Percentiles rank a stretch among this genome's conserved stretches.
Evolutionary conservation across 2,113 vertebrate species (phyloP).

Genomic region (Microtus oregoni): DNA sequence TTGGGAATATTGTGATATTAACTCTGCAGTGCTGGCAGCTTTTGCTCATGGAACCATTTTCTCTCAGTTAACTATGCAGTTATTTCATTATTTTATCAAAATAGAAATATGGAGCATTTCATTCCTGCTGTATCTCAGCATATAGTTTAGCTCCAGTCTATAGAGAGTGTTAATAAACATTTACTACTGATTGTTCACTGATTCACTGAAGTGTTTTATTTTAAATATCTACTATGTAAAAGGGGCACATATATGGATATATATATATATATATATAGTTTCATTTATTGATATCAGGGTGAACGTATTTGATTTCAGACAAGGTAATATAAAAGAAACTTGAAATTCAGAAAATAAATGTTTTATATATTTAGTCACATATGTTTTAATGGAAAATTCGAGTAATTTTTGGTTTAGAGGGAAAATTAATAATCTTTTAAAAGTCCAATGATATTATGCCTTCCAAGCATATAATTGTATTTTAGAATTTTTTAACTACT

Average conservation of each 20-base stretch:
- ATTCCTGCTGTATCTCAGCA: not conserved
- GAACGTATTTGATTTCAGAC: conserved; percentile 47
- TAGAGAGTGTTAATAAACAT: not conserved
- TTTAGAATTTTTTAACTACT: conserved; percentile 54
- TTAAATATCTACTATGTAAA: not conserved
- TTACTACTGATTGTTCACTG: conserved; percentile 6
- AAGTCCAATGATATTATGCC: not conserved
- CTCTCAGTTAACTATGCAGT: not conserved
- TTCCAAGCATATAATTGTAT: conserved; percentile 24
- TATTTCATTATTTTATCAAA: conserved; percentile 43
- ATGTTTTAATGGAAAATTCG: conserved; percentile 7
- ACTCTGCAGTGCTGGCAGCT: not conserved
- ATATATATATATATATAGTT: not conserved
- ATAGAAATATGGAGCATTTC: conserved; percentile 34
- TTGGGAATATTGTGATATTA: conserved; percentile 24
- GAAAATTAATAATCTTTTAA: conserved; percentile 24
- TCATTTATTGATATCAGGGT: conserved; percentile 40
- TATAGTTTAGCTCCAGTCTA: not conserved
- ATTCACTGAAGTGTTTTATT: not conserved
- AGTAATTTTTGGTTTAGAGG: not conserved
- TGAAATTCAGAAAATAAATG: conserved; percentile 28
- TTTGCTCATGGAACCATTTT: conserved; percentile 1
- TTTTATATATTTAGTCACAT: not conserved
- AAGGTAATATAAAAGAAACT: not conserved
- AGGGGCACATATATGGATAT: not conserved